A percentile compares a stretch with the other conserved stretches of the same genome.
Conservation (phyloP, 2,797 vertebrate genomes). For the Notamacropus eugenii region DNA sequence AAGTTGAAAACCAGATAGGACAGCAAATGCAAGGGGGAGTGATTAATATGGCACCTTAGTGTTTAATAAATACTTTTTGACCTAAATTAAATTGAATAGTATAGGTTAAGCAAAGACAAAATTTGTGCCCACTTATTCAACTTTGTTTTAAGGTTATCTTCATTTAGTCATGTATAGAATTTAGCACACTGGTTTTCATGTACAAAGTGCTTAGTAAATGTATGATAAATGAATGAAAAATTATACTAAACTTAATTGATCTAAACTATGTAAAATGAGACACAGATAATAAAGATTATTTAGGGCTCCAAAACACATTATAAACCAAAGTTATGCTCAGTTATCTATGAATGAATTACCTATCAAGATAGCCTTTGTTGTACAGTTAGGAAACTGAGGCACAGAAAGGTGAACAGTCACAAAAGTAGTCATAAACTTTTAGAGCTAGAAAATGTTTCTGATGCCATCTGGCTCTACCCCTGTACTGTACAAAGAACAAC, state of each 20-base stretch:
- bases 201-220: background rate
- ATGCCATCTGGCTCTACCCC: too few species aligned
- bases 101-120: background rate
- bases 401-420: background rate
- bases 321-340: background rate
- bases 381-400: background rate
- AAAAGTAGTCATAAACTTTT: background rate
- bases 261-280: constrained; percentile 5
- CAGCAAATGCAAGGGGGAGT: background rate
- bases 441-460: background rate
- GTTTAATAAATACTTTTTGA: background rate
- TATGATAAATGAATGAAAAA: background rate
- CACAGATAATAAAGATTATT: background rate
- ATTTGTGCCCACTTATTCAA: background rate
- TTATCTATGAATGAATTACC: constrained; percentile 4
- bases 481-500: background rate
- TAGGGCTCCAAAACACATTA: background rate
- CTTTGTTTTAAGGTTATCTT: background rate
- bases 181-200: background rate
- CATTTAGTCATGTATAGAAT: background rate
- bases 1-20: background rate
- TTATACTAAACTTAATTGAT: background rate
- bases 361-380: background rate
- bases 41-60: background rate
- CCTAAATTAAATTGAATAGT: background rate